These are phyloP conservation scores for Rosalia funebris DNA, from an alignment of 2,888 invertebrate species.

Conservation along the genomic window DNA sequence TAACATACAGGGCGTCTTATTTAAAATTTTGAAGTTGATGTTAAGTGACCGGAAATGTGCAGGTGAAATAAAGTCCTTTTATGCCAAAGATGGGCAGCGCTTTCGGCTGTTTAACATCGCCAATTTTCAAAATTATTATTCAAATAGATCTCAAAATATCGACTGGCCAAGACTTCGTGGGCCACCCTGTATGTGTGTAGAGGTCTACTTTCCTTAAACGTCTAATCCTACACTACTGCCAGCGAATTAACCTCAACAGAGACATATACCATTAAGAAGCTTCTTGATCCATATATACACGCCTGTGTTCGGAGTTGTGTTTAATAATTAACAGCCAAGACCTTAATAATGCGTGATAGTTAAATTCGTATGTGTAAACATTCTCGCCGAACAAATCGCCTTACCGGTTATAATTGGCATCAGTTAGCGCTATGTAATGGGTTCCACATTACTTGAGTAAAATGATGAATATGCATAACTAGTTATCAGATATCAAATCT, in stretches of 20 bases:
- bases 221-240: too few relatives aligned
- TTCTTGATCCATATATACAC: neutral
- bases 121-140: too few relatives aligned
- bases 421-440: conserved; percentile 27
- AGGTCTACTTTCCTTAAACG: too few relatives aligned
- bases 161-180: too few relatives aligned
- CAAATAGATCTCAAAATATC: too few relatives aligned
- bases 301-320: neutral
- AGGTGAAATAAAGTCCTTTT: too few relatives aligned
- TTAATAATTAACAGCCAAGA: conserved; percentile 17
- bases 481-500: conserved; percentile 36
- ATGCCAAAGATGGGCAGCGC: too few relatives aligned
- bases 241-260: conserved; percentile 19
- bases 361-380: conserved; percentile 27
- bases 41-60: too few relatives aligned
- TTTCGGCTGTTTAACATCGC: too few relatives aligned
- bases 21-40: too few relatives aligned
- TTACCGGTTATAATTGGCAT: conserved; percentile 22
- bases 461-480: conserved; percentile 37
- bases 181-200: too few relatives aligned
- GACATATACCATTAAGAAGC: conserved; percentile 8
- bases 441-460: conserved; percentile 26
- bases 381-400: conserved; percentile 29
- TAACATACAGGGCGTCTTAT: too few relatives aligned
- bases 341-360: conserved; percentile 18